Base-by-base conservation (phyloP, 2,113 vertebrate genomes). In the Microcebus jonahi region DNA sequence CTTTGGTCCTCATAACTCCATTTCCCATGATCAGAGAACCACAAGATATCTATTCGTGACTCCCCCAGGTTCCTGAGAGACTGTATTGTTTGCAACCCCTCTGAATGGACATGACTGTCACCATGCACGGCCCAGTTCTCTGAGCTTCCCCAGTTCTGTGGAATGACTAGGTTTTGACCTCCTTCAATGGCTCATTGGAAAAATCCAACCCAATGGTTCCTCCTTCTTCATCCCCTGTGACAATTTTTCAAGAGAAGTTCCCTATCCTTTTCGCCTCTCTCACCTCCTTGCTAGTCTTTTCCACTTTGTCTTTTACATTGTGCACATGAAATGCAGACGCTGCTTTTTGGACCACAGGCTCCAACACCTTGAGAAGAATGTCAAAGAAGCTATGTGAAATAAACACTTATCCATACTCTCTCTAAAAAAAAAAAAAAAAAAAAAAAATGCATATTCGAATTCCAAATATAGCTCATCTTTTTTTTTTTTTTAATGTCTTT, bases 331-430 rank as follows among this genome's bases (percentile, higher is more conserved):
- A 73, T 29, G 55, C 2, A 15, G 0, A 83, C 10, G 65, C 79
- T 57, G 13, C n/a, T 48, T 91, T 84, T 76, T 20, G 11, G 86
- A 85, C 34, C 31, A 70, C 31, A 79, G 80, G 4, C 13, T 25
- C 48, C 23, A 76, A 84, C 8, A 59, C 50, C 84, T 96, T 80
- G 85, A 80, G 79, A 31, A 73, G 45, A 85, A 84, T 57, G 63
- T 83, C 85, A 94, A 91, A 97, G 75, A 48, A 80, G 82, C 5
- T 48, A 13, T 29, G 59, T 27, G 48, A 97, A 94, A 25, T 27
- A 86, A 97, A 88, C 39, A 67, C 21, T 95, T 83, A 67, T 29
- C 31, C 42, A 88, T 14, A 68, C 5, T 18, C n/a, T 88, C 75
- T 75, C 45, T 39, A 39, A 39, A 39, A 39, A 39, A 39, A 39